Percentiles rank a stretch among this genome's conserved stretches.
Conservation (phyloP, 30 jellyfish, hydroid and myxozoan species). For the Cassiopea andromeda region DNA sequence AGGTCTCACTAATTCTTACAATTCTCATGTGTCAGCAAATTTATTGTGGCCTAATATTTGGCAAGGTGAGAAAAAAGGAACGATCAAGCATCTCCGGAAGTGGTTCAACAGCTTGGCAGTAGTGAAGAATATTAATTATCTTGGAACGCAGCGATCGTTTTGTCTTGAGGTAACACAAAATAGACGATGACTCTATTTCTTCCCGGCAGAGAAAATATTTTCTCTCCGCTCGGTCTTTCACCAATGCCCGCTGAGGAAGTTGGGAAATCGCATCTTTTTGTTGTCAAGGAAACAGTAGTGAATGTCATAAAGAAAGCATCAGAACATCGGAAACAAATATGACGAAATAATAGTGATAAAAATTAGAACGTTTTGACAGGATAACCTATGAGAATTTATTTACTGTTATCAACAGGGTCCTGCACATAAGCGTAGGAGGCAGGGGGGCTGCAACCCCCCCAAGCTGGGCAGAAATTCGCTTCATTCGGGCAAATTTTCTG, state of each 20-base stretch:
- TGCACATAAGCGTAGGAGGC: too few relatives aligned
- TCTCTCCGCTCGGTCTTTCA: background rate
- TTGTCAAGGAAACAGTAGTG: conserved; percentile 21
- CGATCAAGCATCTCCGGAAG: background rate
- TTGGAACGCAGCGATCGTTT: too few relatives aligned
- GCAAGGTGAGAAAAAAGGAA: background rate
- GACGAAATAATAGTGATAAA: too few relatives aligned
- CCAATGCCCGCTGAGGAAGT: conserved; percentile 13
- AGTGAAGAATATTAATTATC: background rate
- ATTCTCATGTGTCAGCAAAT: background rate
- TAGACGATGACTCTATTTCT: too few relatives aligned
- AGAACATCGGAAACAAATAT: too few relatives aligned
- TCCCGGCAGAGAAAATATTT: background rate
- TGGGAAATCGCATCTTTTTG: conserved; percentile 34
- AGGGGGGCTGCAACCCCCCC: too few relatives aligned
- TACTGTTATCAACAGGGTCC: too few relatives aligned
- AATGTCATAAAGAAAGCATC: too few relatives aligned
- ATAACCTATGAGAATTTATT: too few relatives aligned
- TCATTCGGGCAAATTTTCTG: too few relatives aligned
- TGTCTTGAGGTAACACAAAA: background rate
- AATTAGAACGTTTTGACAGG: too few relatives aligned
- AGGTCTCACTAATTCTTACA: background rate
- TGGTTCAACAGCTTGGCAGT: background rate
- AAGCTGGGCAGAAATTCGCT: too few relatives aligned
- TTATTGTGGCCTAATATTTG: background rate